Evolutionary conservation across 2,797 vertebrate genomes (phyloP), one percentile per base, ranked within the genome.

Genomic region (Taeniopygia guttata): DNA sequence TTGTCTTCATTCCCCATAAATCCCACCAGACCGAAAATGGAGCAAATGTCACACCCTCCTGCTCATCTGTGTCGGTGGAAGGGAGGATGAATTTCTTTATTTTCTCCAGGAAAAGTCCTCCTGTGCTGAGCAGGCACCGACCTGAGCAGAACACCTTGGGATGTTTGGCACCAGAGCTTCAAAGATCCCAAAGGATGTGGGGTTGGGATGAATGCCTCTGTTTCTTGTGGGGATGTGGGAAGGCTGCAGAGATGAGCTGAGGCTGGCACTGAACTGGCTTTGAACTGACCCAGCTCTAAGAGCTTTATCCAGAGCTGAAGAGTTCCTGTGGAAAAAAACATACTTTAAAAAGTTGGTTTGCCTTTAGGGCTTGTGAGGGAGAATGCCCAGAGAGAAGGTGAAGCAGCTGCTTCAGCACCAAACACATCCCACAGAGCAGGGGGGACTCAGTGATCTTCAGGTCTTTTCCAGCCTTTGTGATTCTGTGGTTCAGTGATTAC

Each of bases 81-180:
- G 26, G 84, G 70, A 90, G 74, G 43, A 76, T 46, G 66, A 69
- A 56, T 54, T 40, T 77, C 79, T 73, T 73, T 70, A 84, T 81
- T 72, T 30, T 21, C 74, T 82, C 63, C 95, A 90, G 88, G 88
- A 86, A 90, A 95, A 93, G 63, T 58, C 43, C 75, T 89, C 7
- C 78, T 38, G 64, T 16, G 45, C 52, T 49, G 87, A 88, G 90
- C 95, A 90, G 88, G 86, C 88, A 92, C 55, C 66, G 84, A 69
- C 77, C 80, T 95, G 92, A 96, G 87, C 86, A 76, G 84, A 55
- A 49, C 64, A 42, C 4, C 5, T 73, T 32, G 63, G 84, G 89
- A 27, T 76, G 63, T 84, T 75, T 73, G 74, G 62, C 70, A 92
- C 18, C 51, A 23, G 43, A 2, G 15, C 60, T 73, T 55, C 74